Base-by-base conservation (phyloP, 2,113 vertebrate genomes). In the Terrapene triunguis region DNA sequence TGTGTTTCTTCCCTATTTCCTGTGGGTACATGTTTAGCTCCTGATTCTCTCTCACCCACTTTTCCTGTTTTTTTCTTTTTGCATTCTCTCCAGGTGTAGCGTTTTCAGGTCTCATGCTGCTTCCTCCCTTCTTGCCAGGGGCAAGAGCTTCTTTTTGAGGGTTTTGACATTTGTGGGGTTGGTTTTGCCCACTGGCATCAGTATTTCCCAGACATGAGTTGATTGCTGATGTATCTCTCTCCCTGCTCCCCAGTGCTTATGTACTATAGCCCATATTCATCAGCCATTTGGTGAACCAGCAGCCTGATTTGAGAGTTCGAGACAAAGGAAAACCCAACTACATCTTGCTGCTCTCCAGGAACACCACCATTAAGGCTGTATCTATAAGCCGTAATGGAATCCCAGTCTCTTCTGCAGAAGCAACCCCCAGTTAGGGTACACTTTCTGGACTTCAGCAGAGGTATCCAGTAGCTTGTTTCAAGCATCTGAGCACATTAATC, bases 401-500 rank as follows among this genome's bases (percentile, higher is more conserved):
- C 51, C 17, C 17, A 21, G 51, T 53, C 24, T 55, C 54, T 59
- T 59, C 57, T 29, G 5, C 27, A 29, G 57, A 59, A 59, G 57
- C 27, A 29, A 59, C 27, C 99, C 47, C 99, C 99, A 0, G 99
- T 99, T 97, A 99, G 98, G 97, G 99, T 83, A 90, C 99, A 99
- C 97, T 99, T 99, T 1, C 97, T 96, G 11, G 99, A 99, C 94
- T 94, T 98, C 85, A 99, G 99, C 96, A 99, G 98, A 2, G 99
- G 97, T 13, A 99, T 99, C 99, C 99, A 99, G 98, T 99, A 99
- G 98, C 99, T 99, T 95, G 99, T 99, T 92, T 99, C 99, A 96
- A 99, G 98, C 2, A 99, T 99, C 98, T 99, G 99, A 10, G 99
- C 98, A 6, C 99, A 99, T 98, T 99, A 99, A 1, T 99, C 99